Evolutionary conservation across 1,140 invertebrate genomes (phyloP).

Genomic region (Eriosoma lanigerum): DNA sequence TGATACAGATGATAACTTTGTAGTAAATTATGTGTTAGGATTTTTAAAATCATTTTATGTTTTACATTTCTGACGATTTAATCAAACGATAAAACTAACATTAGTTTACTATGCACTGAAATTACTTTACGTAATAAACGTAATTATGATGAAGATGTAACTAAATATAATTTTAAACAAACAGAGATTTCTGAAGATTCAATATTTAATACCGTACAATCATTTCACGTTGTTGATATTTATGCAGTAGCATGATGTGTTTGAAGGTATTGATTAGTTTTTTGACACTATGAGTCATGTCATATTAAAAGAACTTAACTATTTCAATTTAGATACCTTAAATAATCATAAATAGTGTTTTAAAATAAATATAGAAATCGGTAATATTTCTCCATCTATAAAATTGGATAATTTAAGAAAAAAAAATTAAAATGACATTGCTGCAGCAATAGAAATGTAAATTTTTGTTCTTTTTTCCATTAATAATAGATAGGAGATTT

Average conservation of each 20-base stretch:
- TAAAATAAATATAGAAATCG: conserved; percentile 9
- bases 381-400: conserved; percentile 22
- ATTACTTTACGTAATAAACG: background rate
- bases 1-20: conserved; percentile 11
- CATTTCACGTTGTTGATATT: conserved; percentile 21
- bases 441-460: conserved; percentile 17
- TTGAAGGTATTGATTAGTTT: conserved; percentile 20
- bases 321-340: conserved; percentile 17
- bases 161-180: background rate
- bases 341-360: conserved; percentile 19
- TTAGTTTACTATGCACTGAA: background rate
- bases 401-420: conserved; percentile 7
- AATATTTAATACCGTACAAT: conserved; percentile 15
- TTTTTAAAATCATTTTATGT: conserved; percentile 14
- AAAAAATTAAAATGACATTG: conserved; percentile 4
- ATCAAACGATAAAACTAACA: conserved; percentile 22
- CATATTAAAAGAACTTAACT: background rate
- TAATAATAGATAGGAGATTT: conserved; percentile 38
- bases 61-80: conserved; percentile 22
- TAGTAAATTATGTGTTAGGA: background rate
- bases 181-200: conserved; percentile 11
- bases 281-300: conserved; percentile 13
- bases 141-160: conserved; percentile 41
- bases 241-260: conserved; percentile 17
- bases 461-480: conserved; percentile 14